Evolutionary conservation across 2,797 vertebrate species (phyloP), one percentile per base, ranked within the genome.

Genomic region (Philypnodon macrostomus): DNA sequence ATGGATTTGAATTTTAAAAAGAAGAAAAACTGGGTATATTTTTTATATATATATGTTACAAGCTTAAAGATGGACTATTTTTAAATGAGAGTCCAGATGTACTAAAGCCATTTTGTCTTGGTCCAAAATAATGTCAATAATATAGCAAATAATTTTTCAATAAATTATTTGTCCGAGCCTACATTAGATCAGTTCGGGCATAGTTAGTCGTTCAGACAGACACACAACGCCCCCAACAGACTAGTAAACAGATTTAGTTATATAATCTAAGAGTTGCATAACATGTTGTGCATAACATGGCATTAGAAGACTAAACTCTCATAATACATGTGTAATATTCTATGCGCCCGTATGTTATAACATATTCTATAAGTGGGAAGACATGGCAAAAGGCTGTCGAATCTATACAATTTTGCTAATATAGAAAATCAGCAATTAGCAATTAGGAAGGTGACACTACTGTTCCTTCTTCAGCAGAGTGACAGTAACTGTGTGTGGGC

Each of bases 291-390:
- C 74, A 65, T 58, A 70, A 58, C 14, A 58, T 52, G 50, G 56
- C 64, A 60, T 69, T 49, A 68, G 12, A 59, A 70, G 71, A 64
- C 40, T 60, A 58, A 84, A 47, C 54, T 47, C 60, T 65, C 33
- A 42, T 57, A 55, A 59, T 30, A 26, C 23, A 67, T 72, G 48
- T 58, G 7, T 70, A 70, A 68, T 84, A n/a, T n/a, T n/a, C n/a
- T n/a, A n/a, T n/a, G n/a, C n/a, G n/a, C 66, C 40, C 39, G 17
- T 54, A 34, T 31, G 47, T 48, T 35, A 17, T 14, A 29, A 2
- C 41, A 18, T 16, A 41, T n/a, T n/a, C n/a, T n/a, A n/a, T n/a
- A 16, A n/a, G 18, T 23, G 8, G 39, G 24, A 29, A 14, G 4
- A 16, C 7, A 42, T 15, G n/a, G 13, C n/a, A 33, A 15, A 13